phyloP scores from a whole-genome alignment of 1,140 invertebrate species.

The Condylostylus longicornis region DNA sequence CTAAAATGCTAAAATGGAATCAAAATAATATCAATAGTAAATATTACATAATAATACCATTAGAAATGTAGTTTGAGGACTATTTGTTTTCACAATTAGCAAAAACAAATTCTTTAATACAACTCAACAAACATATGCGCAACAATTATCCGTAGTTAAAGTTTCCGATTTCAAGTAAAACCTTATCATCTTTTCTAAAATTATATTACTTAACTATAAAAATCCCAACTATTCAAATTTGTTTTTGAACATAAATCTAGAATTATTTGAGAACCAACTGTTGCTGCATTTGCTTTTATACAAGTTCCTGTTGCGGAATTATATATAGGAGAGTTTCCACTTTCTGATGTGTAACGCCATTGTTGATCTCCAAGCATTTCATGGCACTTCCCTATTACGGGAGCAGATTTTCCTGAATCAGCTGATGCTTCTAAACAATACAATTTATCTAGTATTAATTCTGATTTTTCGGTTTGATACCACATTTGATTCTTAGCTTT shows the following conservation, averaged over 20 bases:
- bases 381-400: conserved; percentile 76
- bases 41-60: too few relatives aligned
- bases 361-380: conserved; percentile 79
- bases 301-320: conserved; percentile 76
- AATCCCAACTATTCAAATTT: conserved; percentile 52
- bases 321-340: conserved; percentile 61
- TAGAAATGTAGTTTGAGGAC: too few relatives aligned
- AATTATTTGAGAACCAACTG: conserved; percentile 38
- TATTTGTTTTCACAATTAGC: too few relatives aligned
- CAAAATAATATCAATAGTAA: too few relatives aligned
- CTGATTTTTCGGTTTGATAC: conserved; percentile 68
- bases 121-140: too few relatives aligned
- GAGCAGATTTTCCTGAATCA: conserved; percentile 34
- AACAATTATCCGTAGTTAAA: too few relatives aligned
- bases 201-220: too few relatives aligned
- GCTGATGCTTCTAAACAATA: conserved; percentile 64
- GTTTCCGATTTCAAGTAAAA: too few relatives aligned
- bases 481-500: conserved; percentile 45
- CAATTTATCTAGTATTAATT: conserved; percentile 69
- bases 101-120: too few relatives aligned
- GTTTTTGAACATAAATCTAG: conserved; percentile 58
- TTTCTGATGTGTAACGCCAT: conserved; percentile 62
- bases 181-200: too few relatives aligned
- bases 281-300: conserved; percentile 41
- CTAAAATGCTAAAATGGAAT: too few relatives aligned